phyloP scores from a whole-genome alignment of 2,113 vertebrate species.

The Pycnonotus jocosus region DNA sequence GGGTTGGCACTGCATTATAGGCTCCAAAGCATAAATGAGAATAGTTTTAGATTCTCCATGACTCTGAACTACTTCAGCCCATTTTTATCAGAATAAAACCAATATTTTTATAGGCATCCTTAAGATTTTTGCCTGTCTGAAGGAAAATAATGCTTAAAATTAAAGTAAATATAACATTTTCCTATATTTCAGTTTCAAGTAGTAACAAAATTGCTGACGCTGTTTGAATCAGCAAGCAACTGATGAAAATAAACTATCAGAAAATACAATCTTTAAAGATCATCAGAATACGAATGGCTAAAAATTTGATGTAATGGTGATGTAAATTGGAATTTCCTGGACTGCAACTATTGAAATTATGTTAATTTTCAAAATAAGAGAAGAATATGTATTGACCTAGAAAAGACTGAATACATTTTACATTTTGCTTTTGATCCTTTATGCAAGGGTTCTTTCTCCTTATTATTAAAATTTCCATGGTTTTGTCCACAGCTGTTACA shows the following conservation, averaged over 20 bases:
- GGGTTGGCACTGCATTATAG: background rate
- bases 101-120: background rate
- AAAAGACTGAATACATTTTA: constrained; percentile 3
- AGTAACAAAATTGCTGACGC: background rate
- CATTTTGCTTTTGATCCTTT: background rate
- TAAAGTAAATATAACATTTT: background rate
- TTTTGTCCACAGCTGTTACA: background rate
- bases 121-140: background rate
- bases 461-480: background rate
- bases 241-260: background rate
- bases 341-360: background rate
- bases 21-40: background rate
- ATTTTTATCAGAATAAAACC: background rate
- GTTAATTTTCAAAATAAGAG: background rate
- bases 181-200: background rate
- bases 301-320: background rate
- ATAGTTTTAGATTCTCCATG: background rate
- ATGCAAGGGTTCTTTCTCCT: background rate
- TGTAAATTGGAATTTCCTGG: background rate
- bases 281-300: background rate
- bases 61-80: background rate
- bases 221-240: background rate
- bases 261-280: background rate
- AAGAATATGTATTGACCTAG: constrained; percentile 5
- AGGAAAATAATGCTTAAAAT: background rate